Evolutionary conservation across 2,113 vertebrate species (phyloP).

Genomic region (Nanger granti): DNA sequence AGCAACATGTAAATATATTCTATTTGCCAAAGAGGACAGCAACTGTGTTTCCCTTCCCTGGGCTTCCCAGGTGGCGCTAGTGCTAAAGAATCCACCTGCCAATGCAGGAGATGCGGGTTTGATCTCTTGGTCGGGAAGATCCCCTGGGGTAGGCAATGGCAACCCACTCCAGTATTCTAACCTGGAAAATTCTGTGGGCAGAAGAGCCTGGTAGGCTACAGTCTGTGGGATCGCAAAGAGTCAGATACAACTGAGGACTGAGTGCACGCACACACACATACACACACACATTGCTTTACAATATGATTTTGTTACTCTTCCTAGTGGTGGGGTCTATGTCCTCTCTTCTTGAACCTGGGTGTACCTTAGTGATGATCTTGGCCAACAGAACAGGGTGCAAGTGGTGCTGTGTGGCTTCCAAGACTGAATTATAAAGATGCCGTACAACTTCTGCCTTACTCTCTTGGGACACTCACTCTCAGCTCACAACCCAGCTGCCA

Average conservation of each 20-base stretch:
- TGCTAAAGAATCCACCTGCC: background rate
- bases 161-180: background rate
- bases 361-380: background rate
- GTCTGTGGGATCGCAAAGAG: background rate
- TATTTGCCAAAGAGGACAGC: background rate
- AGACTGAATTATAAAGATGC: background rate
- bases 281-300: background rate
- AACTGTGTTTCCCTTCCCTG: background rate
- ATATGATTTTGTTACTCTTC: background rate
- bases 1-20: background rate
- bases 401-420: background rate
- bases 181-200: background rate
- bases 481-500: background rate
- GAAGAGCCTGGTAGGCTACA: background rate
- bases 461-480: background rate
- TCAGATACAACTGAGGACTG: background rate
- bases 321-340: background rate
- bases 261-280: accelerated
- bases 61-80: background rate
- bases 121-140: background rate
- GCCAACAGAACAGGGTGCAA: background rate
- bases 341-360: background rate
- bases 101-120: background rate
- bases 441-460: background rate
- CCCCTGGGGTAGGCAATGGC: background rate